Conservation (phyloP, 2,888 invertebrate genomes). For the Polia nebulosa region DNA sequence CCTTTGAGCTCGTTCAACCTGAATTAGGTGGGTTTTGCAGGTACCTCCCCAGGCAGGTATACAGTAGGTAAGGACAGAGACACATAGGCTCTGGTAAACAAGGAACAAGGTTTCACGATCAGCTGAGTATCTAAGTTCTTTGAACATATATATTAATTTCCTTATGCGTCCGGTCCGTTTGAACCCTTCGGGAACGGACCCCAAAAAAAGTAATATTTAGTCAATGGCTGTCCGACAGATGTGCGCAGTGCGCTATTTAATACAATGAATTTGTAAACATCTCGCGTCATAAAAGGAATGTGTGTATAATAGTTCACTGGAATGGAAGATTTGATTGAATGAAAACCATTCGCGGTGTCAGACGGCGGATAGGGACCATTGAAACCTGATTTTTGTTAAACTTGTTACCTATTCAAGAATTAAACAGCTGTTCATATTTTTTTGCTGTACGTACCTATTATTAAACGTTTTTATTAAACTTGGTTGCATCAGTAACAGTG, state of each 20-base stretch:
- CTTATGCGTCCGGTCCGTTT: too few relatives aligned
- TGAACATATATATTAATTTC: too few relatives aligned
- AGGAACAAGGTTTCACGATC: too few relatives aligned
- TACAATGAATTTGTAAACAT: conserved; percentile 15
- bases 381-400: not conserved
- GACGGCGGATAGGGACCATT: conserved; percentile 8
- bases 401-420: not conserved
- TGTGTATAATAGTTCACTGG: conserved; percentile 12
- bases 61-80: too few relatives aligned
- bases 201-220: not conserved
- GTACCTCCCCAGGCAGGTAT: too few relatives aligned
- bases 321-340: conserved; percentile 7
- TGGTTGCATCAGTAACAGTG: not conserved
- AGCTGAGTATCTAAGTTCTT: too few relatives aligned
- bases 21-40: too few relatives aligned
- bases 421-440: conserved; percentile 23
- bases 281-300: conserved; percentile 16
- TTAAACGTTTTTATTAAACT: too few relatives aligned
- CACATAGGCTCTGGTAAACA: too few relatives aligned
- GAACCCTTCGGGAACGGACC: too few relatives aligned
- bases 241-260: not conserved
- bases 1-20: too few relatives aligned
- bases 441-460: too few relatives aligned
- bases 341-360: conserved; percentile 17
- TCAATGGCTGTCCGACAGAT: conserved; percentile 4